Conservation (phyloP, 2,888 invertebrate genomes). For the Chromoteleia sp. region DNA sequence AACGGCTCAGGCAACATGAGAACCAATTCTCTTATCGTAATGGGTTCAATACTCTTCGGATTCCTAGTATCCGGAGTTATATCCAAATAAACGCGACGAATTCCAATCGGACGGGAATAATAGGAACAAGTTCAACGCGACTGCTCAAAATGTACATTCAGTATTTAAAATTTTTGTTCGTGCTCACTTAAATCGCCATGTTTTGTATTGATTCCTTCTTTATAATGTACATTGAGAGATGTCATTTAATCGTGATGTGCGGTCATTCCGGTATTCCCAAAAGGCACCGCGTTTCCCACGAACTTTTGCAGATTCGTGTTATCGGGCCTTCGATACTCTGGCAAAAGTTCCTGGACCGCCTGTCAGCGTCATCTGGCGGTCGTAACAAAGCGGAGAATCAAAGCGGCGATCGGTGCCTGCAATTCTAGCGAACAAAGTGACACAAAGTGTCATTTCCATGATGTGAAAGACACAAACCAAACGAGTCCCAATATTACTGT, state of each 20-base stretch:
- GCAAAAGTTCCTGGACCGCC: constrained; percentile 36
- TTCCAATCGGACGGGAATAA: constrained; percentile 8
- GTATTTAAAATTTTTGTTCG: constrained; percentile 36
- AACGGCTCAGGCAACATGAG: constrained; percentile 23
- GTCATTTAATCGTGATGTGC: constrained; percentile 30
- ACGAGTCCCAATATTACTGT: constrained; percentile 35
- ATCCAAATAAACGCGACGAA: constrained; percentile 64
- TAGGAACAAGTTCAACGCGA: constrained; percentile 42
- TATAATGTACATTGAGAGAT: constrained; percentile 59
- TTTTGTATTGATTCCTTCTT: constrained; percentile 22
- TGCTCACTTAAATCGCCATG: constrained; percentile 16
- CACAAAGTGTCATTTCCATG: constrained; percentile 25
- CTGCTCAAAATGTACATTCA: constrained; percentile 63
- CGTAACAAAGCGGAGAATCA: neutral
- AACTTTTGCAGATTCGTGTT: constrained; percentile 35
- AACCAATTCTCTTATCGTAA: constrained; percentile 43
- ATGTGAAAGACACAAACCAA: constrained; percentile 1
- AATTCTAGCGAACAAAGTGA: constrained; percentile 39
- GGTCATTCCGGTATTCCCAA: constrained; percentile 37
- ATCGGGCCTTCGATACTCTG: constrained; percentile 30
- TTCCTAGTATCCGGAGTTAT: constrained; percentile 65
- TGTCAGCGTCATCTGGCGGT: constrained; percentile 20
- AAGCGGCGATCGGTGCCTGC: constrained; percentile 23
- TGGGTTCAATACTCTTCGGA: constrained; percentile 59
- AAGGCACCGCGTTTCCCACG: constrained; percentile 20